These are phyloP conservation scores for Pelvicachromis taeniatus DNA, from an alignment of 2,113 vertebrate genomes.

Conservation along the genomic window DNA sequence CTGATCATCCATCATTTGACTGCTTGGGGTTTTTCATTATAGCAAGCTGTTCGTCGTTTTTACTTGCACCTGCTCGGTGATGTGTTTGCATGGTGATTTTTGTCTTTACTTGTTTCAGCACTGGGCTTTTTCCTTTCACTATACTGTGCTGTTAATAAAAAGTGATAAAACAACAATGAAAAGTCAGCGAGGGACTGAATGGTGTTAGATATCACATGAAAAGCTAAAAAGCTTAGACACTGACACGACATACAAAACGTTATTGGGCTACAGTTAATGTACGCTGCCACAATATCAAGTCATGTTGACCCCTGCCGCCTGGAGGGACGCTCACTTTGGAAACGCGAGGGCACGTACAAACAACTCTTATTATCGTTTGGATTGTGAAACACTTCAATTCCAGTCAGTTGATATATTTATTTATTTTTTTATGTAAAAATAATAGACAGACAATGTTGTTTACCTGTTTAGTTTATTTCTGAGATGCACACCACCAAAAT, in stretches of 20 bases:
- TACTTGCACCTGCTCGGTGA: not conserved
- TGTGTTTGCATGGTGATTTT: not conserved
- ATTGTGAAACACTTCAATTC: not conserved
- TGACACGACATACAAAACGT: not conserved
- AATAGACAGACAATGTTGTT: not conserved
- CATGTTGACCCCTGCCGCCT: not conserved
- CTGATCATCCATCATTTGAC: not conserved
- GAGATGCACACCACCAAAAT: not conserved
- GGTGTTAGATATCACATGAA: not conserved
- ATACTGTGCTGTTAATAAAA: not conserved
- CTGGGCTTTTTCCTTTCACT: not conserved
- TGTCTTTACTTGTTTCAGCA: not conserved
- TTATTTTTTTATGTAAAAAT: no score
- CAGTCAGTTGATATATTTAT: not conserved
- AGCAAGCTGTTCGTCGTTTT: not conserved
- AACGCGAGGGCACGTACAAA: not conserved
- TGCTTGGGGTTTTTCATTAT: not conserved
- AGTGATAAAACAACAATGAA: not conserved
- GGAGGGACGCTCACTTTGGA: not conserved
- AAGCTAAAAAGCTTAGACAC: not conserved
- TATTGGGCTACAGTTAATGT: not conserved
- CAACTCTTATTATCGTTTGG: not conserved
- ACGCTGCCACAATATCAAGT: not conserved
- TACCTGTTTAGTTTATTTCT: not conserved
- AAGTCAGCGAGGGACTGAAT: not conserved